Evolutionary conservation across 2,113 vertebrate genomes (phyloP), one percentile per base, ranked within the genome.

Genomic region (Corydoras maculifer): DNA sequence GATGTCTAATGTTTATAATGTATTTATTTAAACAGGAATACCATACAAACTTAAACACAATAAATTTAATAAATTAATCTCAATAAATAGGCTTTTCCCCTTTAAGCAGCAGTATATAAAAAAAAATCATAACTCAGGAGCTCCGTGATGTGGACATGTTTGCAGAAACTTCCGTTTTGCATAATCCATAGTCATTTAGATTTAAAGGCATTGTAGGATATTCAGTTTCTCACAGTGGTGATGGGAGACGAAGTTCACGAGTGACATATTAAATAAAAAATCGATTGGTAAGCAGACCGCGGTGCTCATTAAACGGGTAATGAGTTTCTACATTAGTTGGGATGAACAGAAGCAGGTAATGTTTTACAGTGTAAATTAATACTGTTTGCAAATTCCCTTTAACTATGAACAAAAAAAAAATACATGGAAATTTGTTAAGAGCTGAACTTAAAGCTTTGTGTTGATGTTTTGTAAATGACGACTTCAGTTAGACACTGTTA

Each of bases 21-120:
- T 79, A 78, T 75, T 55, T 18, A 76, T 75, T 81, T 77, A 74
- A 77, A 85, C 76, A 71, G 69, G 35, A 74, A 48, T 72, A 80
- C 78, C 82, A 82, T 79, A 86, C 73, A 74, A 85, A 82, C 5
- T 78, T 78, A 85, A 71, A 77, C 68, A 79, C 78, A 81, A 84
- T 67, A 85, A 85, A 84, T 81, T 79, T 61, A 90, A 91, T 91
- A 91, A 90, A 89, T 91, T 88, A 91, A 80, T 88, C 58, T 69
- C 79, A 91, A 91, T 91, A 91, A 91, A 90, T 91, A 91, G 77
- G 81, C 62, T 84, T 80, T 84, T 72, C 80, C 77, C 14, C 14
- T n/a, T 79, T 81, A 68, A 89, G 87, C 87, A 91, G 88, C 89
- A 90, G 81, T 82, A 82, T 81, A n/a, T 25, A 25, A 25, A 25